These are phyloP conservation scores for Nipponacmea schrenckii DNA, from an alignment of 2,888 invertebrate genomes.

Conservation along the genomic window DNA sequence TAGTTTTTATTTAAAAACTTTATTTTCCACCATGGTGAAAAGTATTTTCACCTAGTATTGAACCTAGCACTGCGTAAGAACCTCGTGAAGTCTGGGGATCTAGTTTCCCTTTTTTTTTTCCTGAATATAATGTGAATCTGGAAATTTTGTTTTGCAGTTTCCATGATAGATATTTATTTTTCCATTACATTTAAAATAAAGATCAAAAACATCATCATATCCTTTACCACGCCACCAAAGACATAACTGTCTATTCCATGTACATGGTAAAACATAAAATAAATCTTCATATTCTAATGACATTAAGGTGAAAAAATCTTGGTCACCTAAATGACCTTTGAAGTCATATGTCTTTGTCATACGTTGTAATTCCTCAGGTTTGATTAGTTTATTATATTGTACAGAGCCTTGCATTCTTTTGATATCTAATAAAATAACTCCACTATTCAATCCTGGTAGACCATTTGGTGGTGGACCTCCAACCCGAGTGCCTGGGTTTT, in stretches of 20 bases:
- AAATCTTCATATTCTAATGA: conserved; percentile 78
- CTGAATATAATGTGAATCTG: conserved; percentile 24
- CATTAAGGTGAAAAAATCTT: conserved; percentile 82
- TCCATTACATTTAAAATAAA: conserved; percentile 76
- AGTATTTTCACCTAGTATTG: too few relatives aligned
- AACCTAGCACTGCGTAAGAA: too few relatives aligned
- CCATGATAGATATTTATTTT: conserved; percentile 64
- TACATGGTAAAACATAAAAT: conserved; percentile 80
- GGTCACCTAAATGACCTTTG: conserved; percentile 79
- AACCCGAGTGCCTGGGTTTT: conserved; percentile 75
- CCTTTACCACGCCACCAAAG: conserved; percentile 84
- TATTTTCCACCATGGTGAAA: too few relatives aligned
- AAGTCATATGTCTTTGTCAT: conserved; percentile 67
- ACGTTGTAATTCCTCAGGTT: conserved; percentile 45
- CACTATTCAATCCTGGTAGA: conserved; percentile 82
- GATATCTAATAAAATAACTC: conserved; percentile 79
- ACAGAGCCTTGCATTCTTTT: conserved; percentile 75
- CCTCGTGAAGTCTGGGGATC: too few relatives aligned
- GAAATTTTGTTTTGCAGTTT: conserved; percentile 65
- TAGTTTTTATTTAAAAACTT: too few relatives aligned
- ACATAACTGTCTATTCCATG: conserved; percentile 85
- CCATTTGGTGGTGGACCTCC: conserved; percentile 72
- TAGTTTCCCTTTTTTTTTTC: too few relatives aligned
- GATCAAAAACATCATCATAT: conserved; percentile 78
- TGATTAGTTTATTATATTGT: conserved; percentile 72